Conservation (phyloP, 2,797 vertebrate genomes). For the Neomorphus geoffroyi region DNA sequence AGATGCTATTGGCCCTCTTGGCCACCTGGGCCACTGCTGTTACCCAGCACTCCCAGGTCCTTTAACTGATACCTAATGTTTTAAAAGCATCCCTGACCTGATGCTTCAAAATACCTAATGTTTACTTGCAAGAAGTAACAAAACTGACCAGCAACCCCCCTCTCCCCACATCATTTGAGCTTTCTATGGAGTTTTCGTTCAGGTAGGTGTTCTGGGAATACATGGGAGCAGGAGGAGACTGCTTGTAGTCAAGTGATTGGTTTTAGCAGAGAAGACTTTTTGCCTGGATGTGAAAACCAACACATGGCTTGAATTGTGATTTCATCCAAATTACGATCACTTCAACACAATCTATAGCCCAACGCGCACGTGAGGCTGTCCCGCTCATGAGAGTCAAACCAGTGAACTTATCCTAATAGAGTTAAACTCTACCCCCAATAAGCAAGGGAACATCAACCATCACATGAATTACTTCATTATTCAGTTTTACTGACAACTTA, state of each 20-base stretch:
- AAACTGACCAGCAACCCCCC: neutral
- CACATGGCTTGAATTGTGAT: neutral
- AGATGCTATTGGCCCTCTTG: too few species aligned
- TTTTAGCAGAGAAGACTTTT: neutral
- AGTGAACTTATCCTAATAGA: neutral
- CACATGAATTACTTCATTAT: constrained; percentile 34
- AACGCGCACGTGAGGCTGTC: neutral
- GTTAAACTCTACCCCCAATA: neutral
- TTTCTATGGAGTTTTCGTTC: neutral
- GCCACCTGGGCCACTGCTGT: too few species aligned
- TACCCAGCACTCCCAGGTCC: too few species aligned
- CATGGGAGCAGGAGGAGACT: neutral
- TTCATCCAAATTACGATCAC: neutral
- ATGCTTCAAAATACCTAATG: neutral
- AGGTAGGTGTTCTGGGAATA: neutral
- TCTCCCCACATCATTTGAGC: neutral
- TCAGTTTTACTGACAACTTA: constrained; percentile 41
- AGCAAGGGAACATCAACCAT: constrained; percentile 2
- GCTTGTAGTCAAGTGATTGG: neutral
- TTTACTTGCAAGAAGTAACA: neutral
- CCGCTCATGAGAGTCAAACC: neutral
- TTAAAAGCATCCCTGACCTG: neutral
- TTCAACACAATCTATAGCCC: neutral
- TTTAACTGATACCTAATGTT: neutral
- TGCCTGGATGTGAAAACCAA: neutral